phyloP scores from a whole-genome alignment of 1,140 invertebrate genomes.

The Lepidostoma basale region DNA sequence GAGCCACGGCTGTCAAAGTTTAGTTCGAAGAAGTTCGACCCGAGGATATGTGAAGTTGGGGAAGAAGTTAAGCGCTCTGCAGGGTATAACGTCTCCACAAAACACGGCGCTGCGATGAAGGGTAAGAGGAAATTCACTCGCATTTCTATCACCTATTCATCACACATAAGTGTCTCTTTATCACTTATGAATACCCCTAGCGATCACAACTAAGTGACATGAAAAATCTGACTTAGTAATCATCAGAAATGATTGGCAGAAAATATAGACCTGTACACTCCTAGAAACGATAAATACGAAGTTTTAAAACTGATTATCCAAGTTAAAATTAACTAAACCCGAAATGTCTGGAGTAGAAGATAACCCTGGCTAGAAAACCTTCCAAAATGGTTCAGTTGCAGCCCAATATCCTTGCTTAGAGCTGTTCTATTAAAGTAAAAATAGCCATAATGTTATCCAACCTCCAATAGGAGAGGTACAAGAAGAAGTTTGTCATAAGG shows the following conservation, averaged over 20 bases:
- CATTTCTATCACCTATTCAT: neutral
- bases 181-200: neutral
- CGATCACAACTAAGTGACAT: neutral
- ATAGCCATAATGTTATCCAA: too few species aligned
- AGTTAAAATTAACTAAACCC: neutral
- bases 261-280: neutral
- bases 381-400: too few species aligned
- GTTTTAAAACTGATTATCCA: neutral
- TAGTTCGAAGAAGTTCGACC: conserved; percentile 8
- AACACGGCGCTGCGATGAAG: neutral
- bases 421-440: too few species aligned
- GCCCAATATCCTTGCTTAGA: too few species aligned
- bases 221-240: neutral
- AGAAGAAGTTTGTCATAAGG: too few species aligned
- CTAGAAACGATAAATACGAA: neutral
- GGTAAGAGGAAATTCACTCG: neutral
- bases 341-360: too few species aligned
- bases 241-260: neutral
- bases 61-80: neutral
- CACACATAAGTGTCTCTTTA: neutral
- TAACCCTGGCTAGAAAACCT: too few species aligned
- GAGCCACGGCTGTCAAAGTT: conserved; percentile 33
- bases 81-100: neutral
- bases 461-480: too few species aligned
- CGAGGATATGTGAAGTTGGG: conserved; percentile 6